Conservation (phyloP, 2,888 invertebrate species). For the Pollenia angustigena region DNA sequence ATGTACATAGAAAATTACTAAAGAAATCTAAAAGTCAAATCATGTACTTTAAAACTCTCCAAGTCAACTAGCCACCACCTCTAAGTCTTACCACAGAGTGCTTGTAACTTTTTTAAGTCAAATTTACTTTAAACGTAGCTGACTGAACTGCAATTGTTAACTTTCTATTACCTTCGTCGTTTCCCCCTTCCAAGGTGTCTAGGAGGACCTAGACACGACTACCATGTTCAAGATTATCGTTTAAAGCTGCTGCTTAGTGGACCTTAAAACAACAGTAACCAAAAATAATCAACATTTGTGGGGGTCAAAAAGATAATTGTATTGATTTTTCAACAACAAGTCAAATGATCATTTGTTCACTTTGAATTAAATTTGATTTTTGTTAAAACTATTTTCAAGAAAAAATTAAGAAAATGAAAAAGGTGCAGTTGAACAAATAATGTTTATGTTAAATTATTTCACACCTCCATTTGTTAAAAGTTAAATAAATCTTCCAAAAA, state of each 20-base stretch:
- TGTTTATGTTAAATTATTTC: conserved; percentile 65
- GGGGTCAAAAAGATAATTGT: conserved; percentile 45
- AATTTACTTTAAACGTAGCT: not conserved
- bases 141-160: not conserved
- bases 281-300: not conserved
- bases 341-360: conserved; percentile 39
- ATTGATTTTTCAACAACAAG: conserved; percentile 23
- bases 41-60: no score
- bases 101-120: not conserved
- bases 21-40: no score
- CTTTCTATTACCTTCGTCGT: conserved; percentile 3
- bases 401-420: conserved; percentile 1
- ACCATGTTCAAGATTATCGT: conserved; percentile 39
- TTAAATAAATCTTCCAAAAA: conserved; percentile 37
- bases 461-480: conserved; percentile 45
- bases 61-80: no score
- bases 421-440: conserved; percentile 64
- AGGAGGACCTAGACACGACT: conserved; percentile 52
- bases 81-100: no score
- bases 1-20: no score
- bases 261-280: not conserved
- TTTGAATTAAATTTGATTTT: conserved; percentile 37
- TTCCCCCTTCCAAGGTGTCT: not conserved
- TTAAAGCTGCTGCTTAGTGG: conserved; percentile 3
- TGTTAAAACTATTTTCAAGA: not conserved